phyloP scores from a whole-genome alignment of 2,888 invertebrate genomes.

The Phragmatobia fuliginosa region DNA sequence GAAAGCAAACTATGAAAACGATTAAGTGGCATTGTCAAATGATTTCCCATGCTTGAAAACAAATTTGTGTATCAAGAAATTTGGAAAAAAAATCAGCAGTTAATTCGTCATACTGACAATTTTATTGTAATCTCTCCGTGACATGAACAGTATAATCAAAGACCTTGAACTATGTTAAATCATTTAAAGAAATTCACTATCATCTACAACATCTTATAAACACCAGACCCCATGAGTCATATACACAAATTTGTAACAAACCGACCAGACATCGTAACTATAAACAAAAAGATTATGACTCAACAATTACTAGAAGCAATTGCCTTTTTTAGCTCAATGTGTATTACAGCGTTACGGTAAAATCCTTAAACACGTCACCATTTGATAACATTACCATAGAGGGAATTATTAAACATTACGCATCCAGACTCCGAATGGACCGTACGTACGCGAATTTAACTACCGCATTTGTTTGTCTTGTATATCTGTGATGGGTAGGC shows the following conservation, averaged over 20 bases:
- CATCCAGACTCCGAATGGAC: conserved; percentile 7
- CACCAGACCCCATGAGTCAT: background rate
- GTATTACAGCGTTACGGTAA: background rate
- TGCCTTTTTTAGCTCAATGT: background rate
- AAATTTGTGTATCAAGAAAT: too few relatives aligned
- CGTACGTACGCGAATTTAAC: conserved; percentile 10
- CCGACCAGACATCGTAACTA: background rate
- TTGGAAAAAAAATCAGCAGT: too few relatives aligned
- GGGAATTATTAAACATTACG: conserved; percentile 8
- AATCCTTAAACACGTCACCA: conserved; percentile 7
- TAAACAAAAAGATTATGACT: background rate
- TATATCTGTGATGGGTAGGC: conserved; percentile 14
- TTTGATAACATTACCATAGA: background rate
- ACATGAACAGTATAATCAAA: background rate
- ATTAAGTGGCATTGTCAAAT: too few relatives aligned
- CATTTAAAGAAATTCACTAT: background rate
- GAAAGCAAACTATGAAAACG: too few relatives aligned
- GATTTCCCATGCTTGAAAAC: too few relatives aligned
- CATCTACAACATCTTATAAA: background rate
- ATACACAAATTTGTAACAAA: background rate
- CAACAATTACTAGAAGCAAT: background rate
- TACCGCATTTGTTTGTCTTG: background rate
- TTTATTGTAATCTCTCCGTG: background rate
- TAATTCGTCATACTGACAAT: too few relatives aligned
- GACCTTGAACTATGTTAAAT: background rate